Evolutionary conservation across 2,113 vertebrate species (phyloP).

Genomic region (Neopipo cinnamomea): DNA sequence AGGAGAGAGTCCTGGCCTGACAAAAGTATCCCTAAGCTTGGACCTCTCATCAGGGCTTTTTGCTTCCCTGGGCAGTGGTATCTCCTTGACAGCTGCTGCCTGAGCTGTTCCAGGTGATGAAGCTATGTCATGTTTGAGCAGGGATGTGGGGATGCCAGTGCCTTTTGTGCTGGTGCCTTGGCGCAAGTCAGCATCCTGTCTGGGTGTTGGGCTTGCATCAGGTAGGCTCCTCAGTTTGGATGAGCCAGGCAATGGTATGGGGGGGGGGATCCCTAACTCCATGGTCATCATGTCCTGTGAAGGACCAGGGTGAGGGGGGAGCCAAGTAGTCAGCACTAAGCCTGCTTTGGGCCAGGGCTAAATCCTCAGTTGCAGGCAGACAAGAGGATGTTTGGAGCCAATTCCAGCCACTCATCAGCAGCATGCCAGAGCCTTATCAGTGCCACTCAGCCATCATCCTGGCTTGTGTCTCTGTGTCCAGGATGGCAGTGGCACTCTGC

Average conservation of each 20-base stretch:
- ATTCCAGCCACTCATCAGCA: not conserved
- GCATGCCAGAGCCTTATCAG: not conserved
- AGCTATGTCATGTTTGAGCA: accelerated
- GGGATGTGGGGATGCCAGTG: not conserved
- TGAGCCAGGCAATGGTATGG: not conserved
- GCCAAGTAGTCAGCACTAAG: not conserved
- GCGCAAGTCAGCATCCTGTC: not conserved
- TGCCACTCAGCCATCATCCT: not conserved
- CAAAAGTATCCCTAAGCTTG: not conserved
- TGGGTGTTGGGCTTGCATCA: not conserved
- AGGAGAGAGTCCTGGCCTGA: not conserved
- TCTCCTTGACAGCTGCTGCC: not conserved
- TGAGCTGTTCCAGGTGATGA: not conserved
- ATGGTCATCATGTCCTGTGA: not conserved
- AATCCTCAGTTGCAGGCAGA: not conserved
- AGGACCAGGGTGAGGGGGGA: not conserved
- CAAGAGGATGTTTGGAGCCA: not conserved
- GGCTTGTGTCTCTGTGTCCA: conserved; percentile 72
- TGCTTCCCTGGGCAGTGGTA: not conserved
- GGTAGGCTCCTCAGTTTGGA: not conserved
- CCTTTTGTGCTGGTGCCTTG: not conserved
- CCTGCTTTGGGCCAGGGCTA: not conserved
- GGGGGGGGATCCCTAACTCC: not conserved
- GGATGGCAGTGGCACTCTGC: conserved; percentile 90
- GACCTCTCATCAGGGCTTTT: not conserved